Conservation (phyloP, 2,113 vertebrate genomes). For the Daubentonia madagascariensis region DNA sequence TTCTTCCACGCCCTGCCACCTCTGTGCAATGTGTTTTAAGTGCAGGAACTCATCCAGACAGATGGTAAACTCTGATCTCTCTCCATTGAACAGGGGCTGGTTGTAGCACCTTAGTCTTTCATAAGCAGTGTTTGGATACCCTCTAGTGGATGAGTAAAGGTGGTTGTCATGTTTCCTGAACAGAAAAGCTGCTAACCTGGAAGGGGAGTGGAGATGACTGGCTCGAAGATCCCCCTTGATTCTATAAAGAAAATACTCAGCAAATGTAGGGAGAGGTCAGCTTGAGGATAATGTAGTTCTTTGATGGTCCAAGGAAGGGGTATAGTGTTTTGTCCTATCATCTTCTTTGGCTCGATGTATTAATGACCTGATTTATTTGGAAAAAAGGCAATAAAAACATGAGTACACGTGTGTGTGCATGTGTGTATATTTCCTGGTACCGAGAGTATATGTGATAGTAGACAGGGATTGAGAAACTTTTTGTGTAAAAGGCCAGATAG, state of each 20-base stretch:
- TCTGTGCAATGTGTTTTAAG: neutral
- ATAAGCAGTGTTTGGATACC: neutral
- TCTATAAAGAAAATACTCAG: neutral
- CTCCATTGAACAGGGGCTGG: accelerated
- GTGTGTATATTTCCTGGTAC: neutral
- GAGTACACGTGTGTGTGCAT: neutral
- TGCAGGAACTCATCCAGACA: neutral
- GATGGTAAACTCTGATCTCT: neutral
- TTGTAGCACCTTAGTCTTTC: accelerated
- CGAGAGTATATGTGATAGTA: too few relatives aligned
- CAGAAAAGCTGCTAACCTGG: neutral
- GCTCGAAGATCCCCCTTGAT: neutral
- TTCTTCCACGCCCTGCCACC: neutral
- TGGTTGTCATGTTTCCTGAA: accelerated
- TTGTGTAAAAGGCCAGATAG: neutral
- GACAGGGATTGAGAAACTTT: neutral
- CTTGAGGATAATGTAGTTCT: neutral
- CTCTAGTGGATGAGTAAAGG: constrained; percentile 50
- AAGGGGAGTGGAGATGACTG: neutral
- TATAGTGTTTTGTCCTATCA: neutral
- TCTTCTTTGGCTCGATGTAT: neutral
- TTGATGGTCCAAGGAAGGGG: neutral
- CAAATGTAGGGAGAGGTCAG: neutral
- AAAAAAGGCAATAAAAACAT: neutral
- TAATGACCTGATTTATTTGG: neutral